phyloP scores from a whole-genome alignment of 2,797 vertebrate genomes.

The Gallirallus australis region DNA sequence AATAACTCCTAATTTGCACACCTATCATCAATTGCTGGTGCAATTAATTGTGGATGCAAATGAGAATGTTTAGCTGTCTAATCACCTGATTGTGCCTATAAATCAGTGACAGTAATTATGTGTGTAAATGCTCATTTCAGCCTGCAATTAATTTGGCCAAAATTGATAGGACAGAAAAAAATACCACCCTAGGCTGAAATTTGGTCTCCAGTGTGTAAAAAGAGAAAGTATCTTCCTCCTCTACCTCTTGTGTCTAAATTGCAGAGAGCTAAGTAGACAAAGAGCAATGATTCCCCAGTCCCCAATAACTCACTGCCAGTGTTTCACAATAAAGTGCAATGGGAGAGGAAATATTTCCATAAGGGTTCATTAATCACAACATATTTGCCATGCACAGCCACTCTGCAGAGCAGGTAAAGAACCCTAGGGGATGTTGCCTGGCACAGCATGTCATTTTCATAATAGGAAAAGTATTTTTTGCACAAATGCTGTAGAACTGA shows the following conservation, averaged over 20 bases:
- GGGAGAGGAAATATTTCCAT: conserved; percentile 67
- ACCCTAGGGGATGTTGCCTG: conserved; percentile 34
- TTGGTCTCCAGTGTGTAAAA: neutral
- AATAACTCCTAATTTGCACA: conserved; percentile 62
- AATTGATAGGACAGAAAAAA: conserved; percentile 46
- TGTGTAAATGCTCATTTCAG: conserved; percentile 51
- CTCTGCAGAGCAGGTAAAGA: conserved; percentile 48
- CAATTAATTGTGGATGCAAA: conserved; percentile 56
- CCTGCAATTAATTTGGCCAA: conserved; percentile 47
- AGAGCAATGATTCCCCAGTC: conserved; percentile 56
- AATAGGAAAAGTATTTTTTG: conserved; percentile 28
- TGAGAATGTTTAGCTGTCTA: conserved; percentile 51
- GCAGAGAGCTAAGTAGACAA: conserved; percentile 45
- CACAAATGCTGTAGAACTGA: conserved; percentile 31
- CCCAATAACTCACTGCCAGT: conserved; percentile 63
- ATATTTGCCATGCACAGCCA: conserved; percentile 52
- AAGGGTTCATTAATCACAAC: conserved; percentile 64
- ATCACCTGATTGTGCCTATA: conserved; percentile 38
- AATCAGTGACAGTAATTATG: conserved; percentile 58
- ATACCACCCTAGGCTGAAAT: conserved; percentile 9
- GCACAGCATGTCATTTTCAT: conserved; percentile 30
- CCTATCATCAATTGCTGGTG: conserved; percentile 16
- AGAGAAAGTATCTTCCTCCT: conserved; percentile 21
- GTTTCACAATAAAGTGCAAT: conserved; percentile 62
- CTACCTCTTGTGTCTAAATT: conserved; percentile 9